Conservation (phyloP, 2,113 vertebrate genomes). For the Tragelaphus imberbis region DNA sequence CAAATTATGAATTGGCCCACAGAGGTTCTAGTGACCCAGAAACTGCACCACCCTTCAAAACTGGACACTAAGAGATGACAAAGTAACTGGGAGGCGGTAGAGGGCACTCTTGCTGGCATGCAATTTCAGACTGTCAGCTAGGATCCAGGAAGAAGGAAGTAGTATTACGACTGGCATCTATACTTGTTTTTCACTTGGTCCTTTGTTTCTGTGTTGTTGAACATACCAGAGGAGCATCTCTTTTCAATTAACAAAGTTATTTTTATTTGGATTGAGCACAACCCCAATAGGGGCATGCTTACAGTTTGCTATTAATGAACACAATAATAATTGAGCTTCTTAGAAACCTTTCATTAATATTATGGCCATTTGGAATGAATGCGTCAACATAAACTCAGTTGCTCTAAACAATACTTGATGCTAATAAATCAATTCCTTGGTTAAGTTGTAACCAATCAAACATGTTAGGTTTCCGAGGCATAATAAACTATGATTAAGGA, state of each 20-base stretch:
- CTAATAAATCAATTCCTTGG: constrained; percentile 59
- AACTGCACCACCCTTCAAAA: not conserved
- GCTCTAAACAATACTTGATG: constrained; percentile 51
- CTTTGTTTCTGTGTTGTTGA: not conserved
- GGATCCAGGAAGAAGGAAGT: not conserved
- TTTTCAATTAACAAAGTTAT: constrained; percentile 4
- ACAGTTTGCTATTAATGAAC: constrained; percentile 35
- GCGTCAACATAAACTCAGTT: not conserved
- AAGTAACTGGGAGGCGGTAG: not conserved
- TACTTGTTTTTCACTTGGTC: not conserved
- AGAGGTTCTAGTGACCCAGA: not conserved
- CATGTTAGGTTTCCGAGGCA: not conserved
- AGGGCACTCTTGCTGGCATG: not conserved
- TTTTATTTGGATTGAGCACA: constrained; percentile 44
- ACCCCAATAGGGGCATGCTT: not conserved
- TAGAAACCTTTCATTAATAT: constrained; percentile 4
- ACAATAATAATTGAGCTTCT: constrained; percentile 30
- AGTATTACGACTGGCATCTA: not conserved
- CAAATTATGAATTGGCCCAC: too few relatives aligned
- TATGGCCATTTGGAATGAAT: constrained; percentile 26
- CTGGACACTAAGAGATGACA: not conserved
- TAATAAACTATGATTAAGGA: not conserved
- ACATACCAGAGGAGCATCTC: not conserved
- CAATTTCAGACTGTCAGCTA: accelerated
- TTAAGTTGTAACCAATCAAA: not conserved